A percentile compares a stretch with the other conserved stretches of the same genome.
These are phyloP conservation scores for Drosophila kanapiae DNA, from an alignment of 1,140 invertebrate species.

Conservation along the genomic window DNA sequence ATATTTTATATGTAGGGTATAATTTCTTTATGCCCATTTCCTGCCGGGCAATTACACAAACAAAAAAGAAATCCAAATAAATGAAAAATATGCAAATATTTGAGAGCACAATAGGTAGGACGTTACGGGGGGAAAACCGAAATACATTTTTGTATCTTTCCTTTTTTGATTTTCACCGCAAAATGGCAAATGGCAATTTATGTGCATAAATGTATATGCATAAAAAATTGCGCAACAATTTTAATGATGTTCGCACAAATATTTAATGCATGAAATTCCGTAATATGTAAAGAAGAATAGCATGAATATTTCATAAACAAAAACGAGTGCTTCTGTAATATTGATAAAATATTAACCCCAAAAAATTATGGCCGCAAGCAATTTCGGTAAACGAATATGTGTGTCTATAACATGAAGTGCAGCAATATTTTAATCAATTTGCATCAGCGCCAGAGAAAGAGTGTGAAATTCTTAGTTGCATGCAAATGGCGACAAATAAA, in stretches of 20 bases:
- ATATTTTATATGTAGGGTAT: constrained; percentile 13
- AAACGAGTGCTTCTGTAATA: constrained; percentile 7
- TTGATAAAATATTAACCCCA: constrained; percentile 32
- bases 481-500: constrained; percentile 15
- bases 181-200: constrained; percentile 70
- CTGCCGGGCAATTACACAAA: constrained; percentile 57
- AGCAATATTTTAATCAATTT: constrained; percentile 21
- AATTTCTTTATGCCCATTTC: constrained; percentile 60
- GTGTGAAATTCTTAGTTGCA: constrained; percentile 32
- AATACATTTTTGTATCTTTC: constrained; percentile 38
- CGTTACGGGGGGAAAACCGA: constrained; percentile 4
- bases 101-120: constrained; percentile 21
- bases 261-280: constrained; percentile 50
- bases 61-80: constrained; percentile 46
- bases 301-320: constrained; percentile 40
- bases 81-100: constrained; percentile 72
- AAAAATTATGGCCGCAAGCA: constrained; percentile 14
- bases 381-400: constrained; percentile 6
- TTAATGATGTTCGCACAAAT: constrained; percentile 60
- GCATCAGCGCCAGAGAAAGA: constrained; percentile 3
- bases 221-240: constrained; percentile 42
- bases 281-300: constrained; percentile 17
- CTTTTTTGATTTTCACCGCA: constrained; percentile 36
- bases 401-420: background rate
- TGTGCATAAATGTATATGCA: constrained; percentile 58